These are phyloP conservation scores for Plectrocnemia conspersa DNA, from an alignment of 1,140 invertebrate species.

Conservation along the genomic window DNA sequence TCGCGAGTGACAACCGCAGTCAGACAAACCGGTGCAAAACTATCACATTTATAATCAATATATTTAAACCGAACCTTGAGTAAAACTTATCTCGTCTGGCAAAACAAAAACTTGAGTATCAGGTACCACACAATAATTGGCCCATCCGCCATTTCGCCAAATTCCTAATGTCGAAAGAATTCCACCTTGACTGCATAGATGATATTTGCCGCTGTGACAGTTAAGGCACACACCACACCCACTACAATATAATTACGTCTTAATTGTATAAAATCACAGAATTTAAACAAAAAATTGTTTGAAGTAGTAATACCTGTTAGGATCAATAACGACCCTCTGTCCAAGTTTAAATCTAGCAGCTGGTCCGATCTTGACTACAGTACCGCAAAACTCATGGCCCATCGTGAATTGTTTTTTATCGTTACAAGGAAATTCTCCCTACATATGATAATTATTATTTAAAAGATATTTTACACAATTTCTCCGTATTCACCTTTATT, in stretches of 20 bases:
- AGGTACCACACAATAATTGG: constrained; percentile 57
- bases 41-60: constrained; percentile 12
- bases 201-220: constrained; percentile 58
- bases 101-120: constrained; percentile 56
- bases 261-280: neutral
- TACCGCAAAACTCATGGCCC: constrained; percentile 69
- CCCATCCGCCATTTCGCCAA: constrained; percentile 62
- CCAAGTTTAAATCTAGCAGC: constrained; percentile 56
- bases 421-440: constrained; percentile 62
- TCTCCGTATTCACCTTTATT: constrained; percentile 50
- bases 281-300: neutral
- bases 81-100: constrained; percentile 49
- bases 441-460: neutral
- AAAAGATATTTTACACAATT: constrained; percentile 17
- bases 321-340: constrained; percentile 62
- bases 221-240: constrained; percentile 57
- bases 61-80: too few relatives aligned
- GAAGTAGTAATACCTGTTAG: constrained; percentile 52
- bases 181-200: constrained; percentile 56
- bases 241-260: constrained; percentile 34
- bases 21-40: constrained; percentile 6
- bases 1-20: too few relatives aligned
- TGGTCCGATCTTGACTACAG: constrained; percentile 54
- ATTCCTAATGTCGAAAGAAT: constrained; percentile 63
- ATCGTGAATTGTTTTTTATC: constrained; percentile 52